Conservation (phyloP, 2,797 vertebrate species). For the Zalophus californianus region DNA sequence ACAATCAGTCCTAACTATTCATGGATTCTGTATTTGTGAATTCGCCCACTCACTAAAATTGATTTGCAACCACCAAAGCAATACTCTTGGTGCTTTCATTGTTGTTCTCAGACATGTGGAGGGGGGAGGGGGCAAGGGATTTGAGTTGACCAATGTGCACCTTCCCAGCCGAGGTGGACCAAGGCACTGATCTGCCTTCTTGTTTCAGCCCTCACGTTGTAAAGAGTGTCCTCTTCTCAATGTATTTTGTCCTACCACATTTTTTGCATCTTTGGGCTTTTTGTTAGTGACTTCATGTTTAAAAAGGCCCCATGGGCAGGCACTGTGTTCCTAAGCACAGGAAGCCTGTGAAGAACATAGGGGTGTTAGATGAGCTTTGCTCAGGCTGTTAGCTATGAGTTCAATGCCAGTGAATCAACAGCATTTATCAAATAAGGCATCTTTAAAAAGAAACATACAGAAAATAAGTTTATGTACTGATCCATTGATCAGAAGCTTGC, state of each 20-base stretch:
- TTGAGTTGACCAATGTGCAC: rapidly evolving
- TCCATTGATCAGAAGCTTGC: not conserved
- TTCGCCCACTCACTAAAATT: not conserved
- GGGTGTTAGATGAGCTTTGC: not conserved
- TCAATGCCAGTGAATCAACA: not conserved
- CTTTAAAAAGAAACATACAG: not conserved
- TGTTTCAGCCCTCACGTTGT: not conserved
- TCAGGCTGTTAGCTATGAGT: not conserved
- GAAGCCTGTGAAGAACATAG: not conserved
- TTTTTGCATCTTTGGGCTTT: not conserved
- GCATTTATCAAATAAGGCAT: not conserved
- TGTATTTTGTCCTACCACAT: not conserved
- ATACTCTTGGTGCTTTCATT: not conserved
- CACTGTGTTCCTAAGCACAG: not conserved
- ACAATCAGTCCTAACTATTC: not conserved
- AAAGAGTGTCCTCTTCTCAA: not conserved
- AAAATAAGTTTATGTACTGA: not conserved
- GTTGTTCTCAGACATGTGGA: not conserved
- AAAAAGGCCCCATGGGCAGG: not conserved
- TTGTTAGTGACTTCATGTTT: not conserved
- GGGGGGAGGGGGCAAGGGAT: too few species aligned
- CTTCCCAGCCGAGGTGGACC: too few species aligned
- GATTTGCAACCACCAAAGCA: not conserved
- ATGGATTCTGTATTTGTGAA: not conserved
- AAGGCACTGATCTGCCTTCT: not conserved